A percentile compares a stretch with the other conserved stretches of the same genome.
These are phyloP conservation scores for Acomys russatus DNA, from an alignment of 2,797 vertebrate genomes.

Conservation along the genomic window DNA sequence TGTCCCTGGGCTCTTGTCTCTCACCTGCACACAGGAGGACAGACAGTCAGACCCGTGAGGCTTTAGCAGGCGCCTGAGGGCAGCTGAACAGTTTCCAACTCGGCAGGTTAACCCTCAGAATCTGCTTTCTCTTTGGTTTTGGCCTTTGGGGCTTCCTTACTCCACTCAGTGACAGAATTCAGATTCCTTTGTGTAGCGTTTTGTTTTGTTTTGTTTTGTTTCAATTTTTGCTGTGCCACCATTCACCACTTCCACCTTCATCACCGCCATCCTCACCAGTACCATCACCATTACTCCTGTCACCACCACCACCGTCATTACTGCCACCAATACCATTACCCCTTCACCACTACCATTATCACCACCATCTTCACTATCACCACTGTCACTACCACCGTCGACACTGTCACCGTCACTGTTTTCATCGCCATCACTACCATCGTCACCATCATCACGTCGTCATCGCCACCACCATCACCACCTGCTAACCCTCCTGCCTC, in stretches of 20 bases:
- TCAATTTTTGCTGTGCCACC: neutral
- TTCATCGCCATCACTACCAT: neutral
- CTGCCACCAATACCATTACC: neutral
- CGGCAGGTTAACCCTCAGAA: too few relatives aligned
- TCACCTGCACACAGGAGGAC: neutral
- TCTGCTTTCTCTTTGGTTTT: neutral
- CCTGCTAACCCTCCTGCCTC: neutral
- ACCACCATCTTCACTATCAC: neutral
- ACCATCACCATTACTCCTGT: neutral
- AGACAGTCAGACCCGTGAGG: neutral
- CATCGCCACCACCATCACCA: neutral
- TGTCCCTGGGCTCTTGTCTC: neutral
- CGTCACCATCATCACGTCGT: neutral
- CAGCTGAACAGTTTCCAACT: too few relatives aligned
- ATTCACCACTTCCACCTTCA: neutral
- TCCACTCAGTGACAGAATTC: neutral
- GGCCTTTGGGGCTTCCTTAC: neutral
- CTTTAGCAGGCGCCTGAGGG: neutral
- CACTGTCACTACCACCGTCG: neutral
- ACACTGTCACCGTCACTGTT: neutral
- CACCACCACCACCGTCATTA: neutral
- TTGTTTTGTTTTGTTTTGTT: too few relatives aligned
- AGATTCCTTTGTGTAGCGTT: neutral
- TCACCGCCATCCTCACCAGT: neutral
- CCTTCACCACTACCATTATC: neutral